Evolutionary conservation across 2,113 vertebrate species (phyloP), one percentile per base, ranked within the genome.

Genomic region (Sturnus vulgaris): DNA sequence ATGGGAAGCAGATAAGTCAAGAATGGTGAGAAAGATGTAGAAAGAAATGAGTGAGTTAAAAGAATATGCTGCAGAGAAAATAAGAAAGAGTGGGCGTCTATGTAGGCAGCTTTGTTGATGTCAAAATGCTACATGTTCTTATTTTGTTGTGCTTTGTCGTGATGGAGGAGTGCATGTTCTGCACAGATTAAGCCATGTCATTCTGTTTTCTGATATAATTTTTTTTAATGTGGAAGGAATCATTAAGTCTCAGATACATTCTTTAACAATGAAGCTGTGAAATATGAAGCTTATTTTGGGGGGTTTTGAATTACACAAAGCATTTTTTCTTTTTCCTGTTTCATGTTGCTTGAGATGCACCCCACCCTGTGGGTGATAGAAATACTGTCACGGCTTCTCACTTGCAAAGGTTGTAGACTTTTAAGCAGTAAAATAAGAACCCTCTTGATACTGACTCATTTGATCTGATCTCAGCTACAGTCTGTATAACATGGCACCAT

Each of bases 51-150:
- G 21, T 5, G 78, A 82, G 49, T 92, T 95, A 81, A 91, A 91
- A 96, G 52, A 80, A 70, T 24, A n/a, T 35, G 40, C 60, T 87
- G 68, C 44, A 81, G 72, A 80, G 44, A 92, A 96, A 93, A 90
- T 78, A 95, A 92, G 68, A 63, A 86, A 46, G 71, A 88, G 95
- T 95, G 76, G 95, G 95, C 0, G 76, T 90, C 60, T 93, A 4
- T 61, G 95, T 95, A 93, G 92, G 92, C 80, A 90, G 88, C 33
- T 88, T 93, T 95, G 88, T 93, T 92, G 90, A 83, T 86, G 81
- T 53, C 66, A 94, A 89, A 97, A 86, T 86, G 91, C 44, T 93
- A 44, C 76, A 76, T 91, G 78, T 87, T 92, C 96, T 90, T 96
- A 92, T 86, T 93, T 93, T 87, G 60, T 86, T 72, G 18, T 68